These are phyloP conservation scores for Sebastolobus altivelis DNA, from an alignment of 2,797 vertebrate species.

Conservation along the genomic window DNA sequence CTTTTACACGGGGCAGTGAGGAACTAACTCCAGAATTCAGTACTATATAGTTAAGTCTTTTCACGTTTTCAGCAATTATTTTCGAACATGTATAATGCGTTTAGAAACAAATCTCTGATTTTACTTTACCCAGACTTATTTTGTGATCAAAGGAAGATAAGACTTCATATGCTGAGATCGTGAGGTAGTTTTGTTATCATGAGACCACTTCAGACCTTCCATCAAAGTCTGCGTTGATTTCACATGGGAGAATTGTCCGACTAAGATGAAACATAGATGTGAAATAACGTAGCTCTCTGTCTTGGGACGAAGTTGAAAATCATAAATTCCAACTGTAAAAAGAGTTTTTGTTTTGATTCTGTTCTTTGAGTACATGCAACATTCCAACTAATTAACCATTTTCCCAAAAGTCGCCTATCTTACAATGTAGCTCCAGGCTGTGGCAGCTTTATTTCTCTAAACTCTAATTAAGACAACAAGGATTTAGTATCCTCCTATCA, in stretches of 20 bases:
- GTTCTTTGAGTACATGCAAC: constrained; percentile 38
- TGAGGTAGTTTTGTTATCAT: background rate
- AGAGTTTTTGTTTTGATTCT: constrained; percentile 16
- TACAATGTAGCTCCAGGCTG: constrained; percentile 32
- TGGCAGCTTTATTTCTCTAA: constrained; percentile 31
- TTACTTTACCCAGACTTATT: background rate
- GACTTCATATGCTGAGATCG: background rate
- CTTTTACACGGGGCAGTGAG: background rate
- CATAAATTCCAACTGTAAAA: background rate
- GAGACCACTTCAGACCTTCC: background rate
- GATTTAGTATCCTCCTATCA: constrained; percentile 46
- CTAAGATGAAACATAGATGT: background rate
- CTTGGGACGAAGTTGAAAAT: constrained; percentile 4
- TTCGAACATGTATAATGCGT: background rate
- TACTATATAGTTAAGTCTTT: no score
- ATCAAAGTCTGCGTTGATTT: background rate
- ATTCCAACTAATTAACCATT: constrained; percentile 56
- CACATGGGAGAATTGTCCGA: background rate
- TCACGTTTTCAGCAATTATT: background rate
- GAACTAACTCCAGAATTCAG: no score
- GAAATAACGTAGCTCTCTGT: background rate
- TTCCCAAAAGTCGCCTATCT: constrained; percentile 32
- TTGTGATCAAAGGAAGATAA: no score
- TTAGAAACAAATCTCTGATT: background rate
- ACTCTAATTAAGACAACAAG: constrained; percentile 70